These are phyloP conservation scores for Heliconius ismenius DNA, from an alignment of 2,888 invertebrate genomes.

Conservation along the genomic window DNA sequence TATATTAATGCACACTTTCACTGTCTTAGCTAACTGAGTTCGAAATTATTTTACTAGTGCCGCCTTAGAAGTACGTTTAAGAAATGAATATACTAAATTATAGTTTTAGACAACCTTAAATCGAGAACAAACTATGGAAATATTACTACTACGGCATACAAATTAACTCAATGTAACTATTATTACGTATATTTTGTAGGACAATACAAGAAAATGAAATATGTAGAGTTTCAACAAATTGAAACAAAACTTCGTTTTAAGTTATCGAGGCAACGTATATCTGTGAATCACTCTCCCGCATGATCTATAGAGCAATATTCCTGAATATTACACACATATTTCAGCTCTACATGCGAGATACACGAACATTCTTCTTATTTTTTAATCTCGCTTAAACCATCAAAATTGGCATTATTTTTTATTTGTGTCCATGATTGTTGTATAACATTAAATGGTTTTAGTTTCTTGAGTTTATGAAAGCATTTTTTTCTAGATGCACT, in stretches of 20 bases:
- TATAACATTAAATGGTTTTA: neutral
- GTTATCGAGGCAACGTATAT: constrained; percentile 59
- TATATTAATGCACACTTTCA: neutral
- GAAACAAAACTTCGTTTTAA: constrained; percentile 34
- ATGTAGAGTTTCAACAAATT: constrained; percentile 28
- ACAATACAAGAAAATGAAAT: neutral
- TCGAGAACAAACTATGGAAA: neutral
- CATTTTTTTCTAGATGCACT: neutral
- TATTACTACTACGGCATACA: too few species aligned
- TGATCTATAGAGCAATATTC: constrained; percentile 84
- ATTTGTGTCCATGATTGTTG: neutral
- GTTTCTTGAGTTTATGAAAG: neutral
- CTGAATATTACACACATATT: constrained; percentile 84
- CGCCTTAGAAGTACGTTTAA: neutral
- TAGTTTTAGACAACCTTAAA: neutral
- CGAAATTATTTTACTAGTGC: neutral
- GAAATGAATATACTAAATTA: neutral
- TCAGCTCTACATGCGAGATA: constrained; percentile 63
- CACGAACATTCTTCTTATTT: constrained; percentile 58
- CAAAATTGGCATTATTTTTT: constrained; percentile 38
- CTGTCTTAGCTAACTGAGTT: neutral
- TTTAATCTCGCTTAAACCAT: constrained; percentile 42
- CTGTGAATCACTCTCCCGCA: constrained; percentile 79
- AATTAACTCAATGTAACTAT: too few species aligned
- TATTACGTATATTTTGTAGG: neutral